Percentiles rank a stretch among this genome's conserved stretches.
Conservation (phyloP, 2,113 vertebrate genomes). For the Podilymbus podiceps region DNA sequence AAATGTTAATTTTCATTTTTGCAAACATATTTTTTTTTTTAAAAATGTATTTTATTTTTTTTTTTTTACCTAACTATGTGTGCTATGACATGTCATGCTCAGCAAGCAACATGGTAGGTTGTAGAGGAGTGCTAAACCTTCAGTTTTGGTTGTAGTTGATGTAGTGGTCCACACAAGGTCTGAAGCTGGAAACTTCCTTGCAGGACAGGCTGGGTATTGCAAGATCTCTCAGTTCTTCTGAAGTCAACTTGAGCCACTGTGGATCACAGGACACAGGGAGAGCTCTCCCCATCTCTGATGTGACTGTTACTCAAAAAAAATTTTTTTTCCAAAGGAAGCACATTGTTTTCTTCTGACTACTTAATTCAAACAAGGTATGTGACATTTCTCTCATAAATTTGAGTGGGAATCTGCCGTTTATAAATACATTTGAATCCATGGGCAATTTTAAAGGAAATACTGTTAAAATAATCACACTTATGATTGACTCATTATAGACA, state of each 20-base stretch:
- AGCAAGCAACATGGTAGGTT: not conserved
- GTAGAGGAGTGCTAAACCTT: not conserved
- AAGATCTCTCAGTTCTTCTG: not conserved
- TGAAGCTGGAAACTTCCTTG: not conserved
- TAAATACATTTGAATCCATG: not conserved
- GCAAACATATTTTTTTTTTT: not conserved
- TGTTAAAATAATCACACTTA: not conserved
- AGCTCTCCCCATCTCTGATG: not conserved
- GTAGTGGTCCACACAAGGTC: not conserved
- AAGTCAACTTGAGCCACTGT: not conserved
- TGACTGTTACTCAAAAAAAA: not conserved
- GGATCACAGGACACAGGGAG: accelerated
- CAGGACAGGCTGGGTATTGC: not conserved
- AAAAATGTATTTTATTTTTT: not conserved
- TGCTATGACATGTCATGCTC: not conserved
- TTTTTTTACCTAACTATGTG: not conserved
- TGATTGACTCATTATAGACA: too few species aligned
- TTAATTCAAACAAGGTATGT: not conserved
- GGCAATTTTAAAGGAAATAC: not conserved
- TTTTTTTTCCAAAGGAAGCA: not conserved
- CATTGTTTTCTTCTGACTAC: not conserved
- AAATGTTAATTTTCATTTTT: not conserved
- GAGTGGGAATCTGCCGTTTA: not conserved
- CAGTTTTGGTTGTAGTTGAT: not conserved
- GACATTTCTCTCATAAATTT: not conserved